phyloP scores from a whole-genome alignment of 1,140 invertebrate species.

The Meteorus sp. region DNA sequence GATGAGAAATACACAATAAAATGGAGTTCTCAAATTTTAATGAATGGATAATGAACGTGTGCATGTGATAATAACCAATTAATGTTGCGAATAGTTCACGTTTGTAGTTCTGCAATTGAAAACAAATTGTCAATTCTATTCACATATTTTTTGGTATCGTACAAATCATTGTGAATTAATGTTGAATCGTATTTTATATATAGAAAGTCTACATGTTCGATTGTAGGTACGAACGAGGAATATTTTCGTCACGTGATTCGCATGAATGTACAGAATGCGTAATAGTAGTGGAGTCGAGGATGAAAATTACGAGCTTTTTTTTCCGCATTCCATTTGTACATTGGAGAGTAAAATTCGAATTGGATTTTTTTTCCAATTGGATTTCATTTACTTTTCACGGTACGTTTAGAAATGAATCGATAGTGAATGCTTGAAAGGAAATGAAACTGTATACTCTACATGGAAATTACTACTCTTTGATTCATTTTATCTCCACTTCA shows the following conservation, averaged over 20 bases:
- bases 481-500: background rate
- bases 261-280: conserved; percentile 17
- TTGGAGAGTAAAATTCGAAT: conserved; percentile 24
- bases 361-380: conserved; percentile 30
- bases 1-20: conserved; percentile 8
- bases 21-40: conserved; percentile 22
- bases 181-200: no score
- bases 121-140: no score
- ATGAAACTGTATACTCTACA: conserved; percentile 8
- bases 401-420: conserved; percentile 29
- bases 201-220: no score
- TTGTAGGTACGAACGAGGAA: background rate
- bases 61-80: conserved; percentile 23
- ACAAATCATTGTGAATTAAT: no score
- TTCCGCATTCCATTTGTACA: no score
- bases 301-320: conserved; percentile 18
- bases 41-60: conserved; percentile 17
- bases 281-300: background rate
- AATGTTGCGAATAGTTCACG: no score
- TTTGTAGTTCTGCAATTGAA: no score
- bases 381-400: conserved; percentile 29
- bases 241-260: conserved; percentile 14
- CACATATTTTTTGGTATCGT: no score
- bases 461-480: conserved; percentile 16
- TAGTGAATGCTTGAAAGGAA: conserved; percentile 12